These are phyloP conservation scores for Polypedilum pembai DNA, from an alignment of 1,140 invertebrate genomes.

Conservation along the genomic window DNA sequence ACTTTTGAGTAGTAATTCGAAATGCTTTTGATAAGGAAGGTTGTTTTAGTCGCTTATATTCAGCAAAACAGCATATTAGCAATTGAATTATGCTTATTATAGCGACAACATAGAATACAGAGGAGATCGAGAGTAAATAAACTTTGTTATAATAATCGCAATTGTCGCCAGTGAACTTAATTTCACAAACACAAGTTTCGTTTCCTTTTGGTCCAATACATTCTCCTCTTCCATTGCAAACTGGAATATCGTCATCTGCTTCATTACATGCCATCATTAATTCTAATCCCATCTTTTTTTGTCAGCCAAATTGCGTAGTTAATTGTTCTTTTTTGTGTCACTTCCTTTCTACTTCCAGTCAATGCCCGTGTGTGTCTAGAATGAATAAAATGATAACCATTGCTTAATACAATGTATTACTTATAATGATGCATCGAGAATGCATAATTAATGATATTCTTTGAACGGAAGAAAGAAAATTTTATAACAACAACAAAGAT, in stretches of 20 bases:
- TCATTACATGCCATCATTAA: conserved; percentile 5
- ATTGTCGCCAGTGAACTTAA: conserved; percentile 56
- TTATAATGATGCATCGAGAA: too few relatives aligned
- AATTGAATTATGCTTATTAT: conserved; percentile 81
- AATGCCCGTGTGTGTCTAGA: too few relatives aligned
- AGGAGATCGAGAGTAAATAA: conserved; percentile 62
- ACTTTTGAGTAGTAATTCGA: conserved; percentile 82
- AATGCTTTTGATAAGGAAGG: conserved; percentile 72
- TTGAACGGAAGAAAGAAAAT: too few relatives aligned
- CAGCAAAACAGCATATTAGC: conserved; percentile 70
- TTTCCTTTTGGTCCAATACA: conserved; percentile 56
- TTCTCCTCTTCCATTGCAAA: conserved; percentile 64
- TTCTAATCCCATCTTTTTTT: not conserved
- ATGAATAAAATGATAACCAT: too few relatives aligned
- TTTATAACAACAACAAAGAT: too few relatives aligned
- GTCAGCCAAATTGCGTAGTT: not conserved
- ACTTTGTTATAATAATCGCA: conserved; percentile 55
- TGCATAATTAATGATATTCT: too few relatives aligned
- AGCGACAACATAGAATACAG: conserved; percentile 74
- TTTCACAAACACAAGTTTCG: conserved; percentile 84
- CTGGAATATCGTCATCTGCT: conserved; percentile 9
- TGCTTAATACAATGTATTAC: too few relatives aligned
- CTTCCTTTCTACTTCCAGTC: too few relatives aligned
- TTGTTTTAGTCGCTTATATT: conserved; percentile 75
- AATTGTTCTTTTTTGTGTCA: not conserved